phyloP scores from a whole-genome alignment of 2,113 vertebrate species.

The Burhinus bistriatus region DNA sequence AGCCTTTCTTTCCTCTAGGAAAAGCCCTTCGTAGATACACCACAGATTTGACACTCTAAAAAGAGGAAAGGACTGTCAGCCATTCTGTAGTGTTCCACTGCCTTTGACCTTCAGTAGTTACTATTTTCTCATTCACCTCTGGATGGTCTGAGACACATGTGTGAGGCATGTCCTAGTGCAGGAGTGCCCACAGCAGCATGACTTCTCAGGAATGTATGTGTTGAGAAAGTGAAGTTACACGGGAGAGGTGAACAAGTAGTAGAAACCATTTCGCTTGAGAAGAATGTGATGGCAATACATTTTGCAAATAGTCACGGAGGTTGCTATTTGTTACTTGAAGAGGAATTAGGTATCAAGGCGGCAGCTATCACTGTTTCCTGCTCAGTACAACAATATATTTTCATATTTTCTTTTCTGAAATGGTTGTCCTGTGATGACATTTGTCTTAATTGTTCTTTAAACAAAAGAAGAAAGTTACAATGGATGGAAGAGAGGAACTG shows the following conservation, averaged over 20 bases:
- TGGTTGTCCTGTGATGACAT: background rate
- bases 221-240: background rate
- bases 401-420: background rate
- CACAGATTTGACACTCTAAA: too few relatives aligned
- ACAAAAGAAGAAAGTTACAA: background rate
- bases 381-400: background rate
- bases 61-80: background rate
- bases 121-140: background rate
- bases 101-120: background rate
- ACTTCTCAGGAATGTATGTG: background rate
- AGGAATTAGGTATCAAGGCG: background rate
- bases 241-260: background rate
- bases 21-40: background rate
- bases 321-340: background rate
- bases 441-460: background rate
- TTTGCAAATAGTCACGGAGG: background rate
- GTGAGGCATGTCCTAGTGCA: rapidly evolving
- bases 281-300: background rate
- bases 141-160: rapidly evolving
- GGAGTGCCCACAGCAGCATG: background rate
- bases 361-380: background rate
- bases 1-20: background rate
- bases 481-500: background rate
- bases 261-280: background rate
- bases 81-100: background rate